These are phyloP conservation scores for Solea senegalensis DNA, from an alignment of 2,113 vertebrate species.

Conservation along the genomic window DNA sequence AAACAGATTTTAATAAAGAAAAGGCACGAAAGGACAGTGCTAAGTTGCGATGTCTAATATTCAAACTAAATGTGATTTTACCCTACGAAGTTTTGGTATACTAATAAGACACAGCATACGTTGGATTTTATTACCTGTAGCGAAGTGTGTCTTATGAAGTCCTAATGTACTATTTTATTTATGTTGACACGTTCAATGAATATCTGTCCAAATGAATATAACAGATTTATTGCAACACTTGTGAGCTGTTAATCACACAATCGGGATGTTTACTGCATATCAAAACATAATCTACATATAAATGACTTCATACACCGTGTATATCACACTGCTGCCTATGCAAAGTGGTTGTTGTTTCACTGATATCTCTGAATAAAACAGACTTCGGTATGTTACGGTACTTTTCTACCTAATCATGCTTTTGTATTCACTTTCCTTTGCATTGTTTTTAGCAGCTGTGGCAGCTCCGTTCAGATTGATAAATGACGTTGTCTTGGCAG, in stretches of 20 bases:
- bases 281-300: background rate
- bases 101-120: too few relatives aligned
- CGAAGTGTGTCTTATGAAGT: background rate
- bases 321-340: background rate
- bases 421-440: constrained; percentile 21
- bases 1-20: too few relatives aligned
- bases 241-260: background rate
- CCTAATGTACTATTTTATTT: background rate
- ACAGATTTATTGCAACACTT: background rate
- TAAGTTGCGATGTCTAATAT: too few relatives aligned
- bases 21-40: too few relatives aligned
- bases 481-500: constrained; percentile 51
- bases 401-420: constrained; percentile 22
- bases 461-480: constrained; percentile 30
- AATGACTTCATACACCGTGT: background rate
- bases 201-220: background rate
- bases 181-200: background rate
- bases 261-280: background rate
- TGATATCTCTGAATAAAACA: background rate
- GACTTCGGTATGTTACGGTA: constrained; percentile 6
- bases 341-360: background rate
- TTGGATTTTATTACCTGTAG: too few relatives aligned
- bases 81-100: too few relatives aligned
- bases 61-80: too few relatives aligned
- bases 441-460: constrained; percentile 5